These are phyloP conservation scores for Lasioglossum pauxillum DNA, from an alignment of 2,888 invertebrate genomes.

Conservation along the genomic window DNA sequence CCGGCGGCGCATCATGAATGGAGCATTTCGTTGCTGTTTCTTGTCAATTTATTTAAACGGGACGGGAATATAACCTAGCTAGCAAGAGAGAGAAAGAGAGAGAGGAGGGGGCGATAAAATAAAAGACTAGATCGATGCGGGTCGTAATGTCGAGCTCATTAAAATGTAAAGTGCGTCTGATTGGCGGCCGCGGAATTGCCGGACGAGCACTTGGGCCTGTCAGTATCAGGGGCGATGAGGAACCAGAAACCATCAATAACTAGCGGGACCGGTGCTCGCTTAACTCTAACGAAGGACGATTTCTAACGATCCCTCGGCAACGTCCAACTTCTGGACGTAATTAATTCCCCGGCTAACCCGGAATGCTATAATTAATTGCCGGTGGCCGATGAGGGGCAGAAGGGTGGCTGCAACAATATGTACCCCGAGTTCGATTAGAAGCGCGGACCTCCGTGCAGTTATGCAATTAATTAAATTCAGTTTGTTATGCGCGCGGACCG, in stretches of 20 bases:
- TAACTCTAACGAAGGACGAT: conserved; percentile 78
- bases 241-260: conserved; percentile 71
- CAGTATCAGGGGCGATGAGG: conserved; percentile 65
- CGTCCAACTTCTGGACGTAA: conserved; percentile 84
- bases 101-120: background rate
- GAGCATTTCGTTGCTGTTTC: background rate
- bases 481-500: conserved; percentile 77
- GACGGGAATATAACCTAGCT: background rate
- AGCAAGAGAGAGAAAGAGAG: background rate
- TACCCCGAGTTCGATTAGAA: conserved; percentile 81
- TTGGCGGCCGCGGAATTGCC: conserved; percentile 46
- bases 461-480: conserved; percentile 84
- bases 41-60: background rate
- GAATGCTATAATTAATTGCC: conserved; percentile 84
- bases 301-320: conserved; percentile 79
- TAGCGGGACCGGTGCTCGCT: conserved; percentile 66
- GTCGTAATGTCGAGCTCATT: conserved; percentile 29
- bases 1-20: background rate
- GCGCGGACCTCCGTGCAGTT: conserved; percentile 74
- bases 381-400: conserved; percentile 73
- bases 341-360: conserved; percentile 84
- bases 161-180: conserved; percentile 46
- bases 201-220: conserved; percentile 49
- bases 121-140: background rate
- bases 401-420: conserved; percentile 81